Base-by-base conservation (phyloP, 2,113 vertebrate genomes). In the Bucco capensis region DNA sequence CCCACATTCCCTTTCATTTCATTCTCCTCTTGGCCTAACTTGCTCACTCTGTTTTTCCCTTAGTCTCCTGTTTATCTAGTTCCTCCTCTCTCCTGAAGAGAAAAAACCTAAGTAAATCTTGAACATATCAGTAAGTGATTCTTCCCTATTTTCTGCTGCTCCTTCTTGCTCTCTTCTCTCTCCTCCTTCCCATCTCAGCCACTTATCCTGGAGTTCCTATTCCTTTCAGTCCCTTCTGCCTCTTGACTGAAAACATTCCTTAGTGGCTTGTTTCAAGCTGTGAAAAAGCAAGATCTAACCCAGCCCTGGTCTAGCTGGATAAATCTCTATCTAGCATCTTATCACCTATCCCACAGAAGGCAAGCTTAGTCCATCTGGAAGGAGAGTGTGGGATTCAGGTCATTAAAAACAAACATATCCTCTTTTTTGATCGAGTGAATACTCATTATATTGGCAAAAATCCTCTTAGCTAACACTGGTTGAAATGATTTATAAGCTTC, bases 311-410 rank as follows among this genome's bases (percentile, higher is more conserved):
- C 17, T 62, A 81, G 49, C 9, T 40, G 33, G 58, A 65, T 33
- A 66, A 81, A 17, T 4, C 28, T 53, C 6, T 15, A 65, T 56
- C 64, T 51, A 71, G 33, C 12, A 53, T n/a, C 27, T 76, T 61
- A 84, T 6, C 31, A n/a, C 0, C 0, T 22, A 66, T 10, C 37
- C 56, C 61, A 62, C 5, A 61, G 53, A 83, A 82, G 7, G 9
- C 22, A 81, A 46, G 40, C 37, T 50, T 78, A 16, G 23, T 46
- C 65, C 8, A 14, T 27, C 35, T 28, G 37, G 18, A 74, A 58
- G 19, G 19, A 37, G 9, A 8, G 1, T 56, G 56, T 47, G 24
- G 8, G 58, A 71, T 30, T 19, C 22, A 62, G 21, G 38, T 66
- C 19, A 64, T 35, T 46, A n/a, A 58, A 75, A 79, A 54, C 11